phyloP scores from a whole-genome alignment of 2,888 invertebrate species.

The Alcis repandata region DNA sequence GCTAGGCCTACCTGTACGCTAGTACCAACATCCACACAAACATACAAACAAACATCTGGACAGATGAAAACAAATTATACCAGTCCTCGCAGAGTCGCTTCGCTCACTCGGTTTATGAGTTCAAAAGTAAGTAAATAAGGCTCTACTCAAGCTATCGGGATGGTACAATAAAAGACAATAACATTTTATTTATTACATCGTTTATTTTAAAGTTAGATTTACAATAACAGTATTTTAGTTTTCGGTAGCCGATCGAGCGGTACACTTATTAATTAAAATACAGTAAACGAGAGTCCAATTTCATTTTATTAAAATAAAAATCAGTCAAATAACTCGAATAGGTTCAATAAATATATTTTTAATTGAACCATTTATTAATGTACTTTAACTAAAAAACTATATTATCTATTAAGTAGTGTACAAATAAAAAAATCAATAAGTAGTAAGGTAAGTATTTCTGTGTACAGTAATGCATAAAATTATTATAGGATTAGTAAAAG shows the following conservation, averaged over 20 bases:
- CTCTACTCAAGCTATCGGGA: no score
- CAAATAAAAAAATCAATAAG: not conserved
- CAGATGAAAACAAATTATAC: no score
- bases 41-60: no score
- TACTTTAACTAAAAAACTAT: slow-evolving; percentile 2
- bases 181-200: slow-evolving; percentile 38
- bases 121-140: no score
- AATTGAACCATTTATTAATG: not conserved
- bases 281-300: slow-evolving; percentile 2
- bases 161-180: not conserved
- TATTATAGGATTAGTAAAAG: slow-evolving; percentile 50
- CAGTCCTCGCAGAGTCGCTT: no score
- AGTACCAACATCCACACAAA: no score
- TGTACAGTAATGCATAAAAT: slow-evolving; percentile 3
- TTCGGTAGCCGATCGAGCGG: slow-evolving; percentile 26
- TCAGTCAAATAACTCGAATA: slow-evolving; percentile 10
- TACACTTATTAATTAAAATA: slow-evolving; percentile 24
- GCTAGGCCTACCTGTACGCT: no score
- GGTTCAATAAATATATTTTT: not conserved
- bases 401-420: not conserved
- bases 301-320: not conserved
- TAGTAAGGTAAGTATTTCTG: not conserved
- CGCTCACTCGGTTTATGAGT: no score
- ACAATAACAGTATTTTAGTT: slow-evolving; percentile 52
- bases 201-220: slow-evolving; percentile 53